Percentiles rank a stretch among this genome's conserved stretches.
Evolutionary conservation across 2,113 vertebrate genomes (phyloP).

Genomic region (Empidonax alnorum): DNA sequence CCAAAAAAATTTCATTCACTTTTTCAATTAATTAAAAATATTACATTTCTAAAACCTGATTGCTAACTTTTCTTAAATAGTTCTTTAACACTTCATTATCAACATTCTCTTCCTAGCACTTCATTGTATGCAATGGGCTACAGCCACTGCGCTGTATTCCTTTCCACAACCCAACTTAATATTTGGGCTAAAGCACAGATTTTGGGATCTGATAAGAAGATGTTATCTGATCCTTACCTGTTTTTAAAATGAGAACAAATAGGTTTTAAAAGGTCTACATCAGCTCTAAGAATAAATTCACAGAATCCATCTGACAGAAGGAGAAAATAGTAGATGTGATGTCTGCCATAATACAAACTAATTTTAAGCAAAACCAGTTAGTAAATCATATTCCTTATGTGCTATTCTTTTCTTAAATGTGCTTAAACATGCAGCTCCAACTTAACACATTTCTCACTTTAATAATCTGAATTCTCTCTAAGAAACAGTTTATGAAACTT

Average conservation of each 20-base stretch:
- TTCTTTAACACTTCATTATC: not conserved
- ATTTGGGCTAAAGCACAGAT: not conserved
- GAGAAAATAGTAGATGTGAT: not conserved
- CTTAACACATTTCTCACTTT: not conserved
- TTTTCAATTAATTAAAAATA: not conserved
- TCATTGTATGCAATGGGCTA: not conserved
- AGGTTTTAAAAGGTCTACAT: not conserved
- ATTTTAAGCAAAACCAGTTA: not conserved
- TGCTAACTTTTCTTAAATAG: not conserved
- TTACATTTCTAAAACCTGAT: not conserved
- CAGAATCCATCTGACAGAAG: not conserved
- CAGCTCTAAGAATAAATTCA: not conserved
- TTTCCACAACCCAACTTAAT: not conserved
- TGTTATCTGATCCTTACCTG: not conserved
- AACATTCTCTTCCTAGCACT: not conserved
- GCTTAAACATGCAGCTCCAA: accelerated
- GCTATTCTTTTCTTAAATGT: not conserved
- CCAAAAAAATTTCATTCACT: not conserved
- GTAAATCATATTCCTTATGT: not conserved
- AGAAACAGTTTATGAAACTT: not conserved
- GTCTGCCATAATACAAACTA: not conserved
- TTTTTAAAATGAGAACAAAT: not conserved
- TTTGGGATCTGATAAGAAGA: not conserved
- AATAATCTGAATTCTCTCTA: not conserved
- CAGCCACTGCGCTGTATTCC: not conserved